Percentiles rank a stretch among this genome's conserved stretches.
These are phyloP conservation scores for Hirtodrosophila histrioides DNA, from an alignment of 2,888 invertebrate species.

Conservation along the genomic window DNA sequence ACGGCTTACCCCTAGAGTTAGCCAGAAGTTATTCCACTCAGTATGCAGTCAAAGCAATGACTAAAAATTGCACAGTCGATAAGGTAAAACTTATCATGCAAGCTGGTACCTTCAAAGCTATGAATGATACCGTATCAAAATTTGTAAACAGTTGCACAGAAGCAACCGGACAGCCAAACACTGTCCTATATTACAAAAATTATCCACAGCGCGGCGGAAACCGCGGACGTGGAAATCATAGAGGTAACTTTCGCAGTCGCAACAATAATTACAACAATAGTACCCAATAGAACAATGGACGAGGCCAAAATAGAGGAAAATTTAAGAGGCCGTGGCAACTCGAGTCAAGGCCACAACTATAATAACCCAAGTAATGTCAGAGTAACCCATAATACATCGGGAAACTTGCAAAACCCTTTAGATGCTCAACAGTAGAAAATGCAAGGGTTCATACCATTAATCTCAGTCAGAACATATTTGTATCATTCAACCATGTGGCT, in stretches of 20 bases:
- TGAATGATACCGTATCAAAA: slow-evolving; percentile 11
- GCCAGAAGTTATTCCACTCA: slow-evolving; percentile 21
- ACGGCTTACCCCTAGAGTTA: slow-evolving; percentile 17
- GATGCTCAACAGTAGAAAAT: slow-evolving; percentile 11
- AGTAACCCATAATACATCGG: slow-evolving; percentile 8
- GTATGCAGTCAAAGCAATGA: slow-evolving; percentile 30
- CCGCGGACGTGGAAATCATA: slow-evolving; percentile 1
- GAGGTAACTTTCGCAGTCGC: slow-evolving; percentile 2
- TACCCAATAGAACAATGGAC: slow-evolving; percentile 7
- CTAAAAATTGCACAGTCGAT: slow-evolving; percentile 20
- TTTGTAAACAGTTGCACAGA: slow-evolving; percentile 13
- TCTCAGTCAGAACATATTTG: slow-evolving; percentile 21
- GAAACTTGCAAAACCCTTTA: slow-evolving; percentile 16
- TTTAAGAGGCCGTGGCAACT: background rate
- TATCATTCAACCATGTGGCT: slow-evolving; percentile 4
- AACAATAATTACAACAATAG: slow-evolving; percentile 4
- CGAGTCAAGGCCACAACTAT: slow-evolving; percentile 14
- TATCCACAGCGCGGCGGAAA: slow-evolving; percentile 1
- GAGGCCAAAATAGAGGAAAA: slow-evolving; percentile 32
- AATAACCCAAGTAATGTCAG: slow-evolving; percentile 11
- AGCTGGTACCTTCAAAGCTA: slow-evolving; percentile 57
- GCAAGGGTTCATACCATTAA: slow-evolving; percentile 17
- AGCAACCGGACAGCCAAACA: slow-evolving; percentile 4
- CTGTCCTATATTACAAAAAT: slow-evolving; percentile 8
- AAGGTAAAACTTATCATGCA: slow-evolving; percentile 16